A percentile compares a stretch with the other conserved stretches of the same genome.
Conservation (phyloP, 2,113 vertebrate genomes). For the Calonectris borealis region DNA sequence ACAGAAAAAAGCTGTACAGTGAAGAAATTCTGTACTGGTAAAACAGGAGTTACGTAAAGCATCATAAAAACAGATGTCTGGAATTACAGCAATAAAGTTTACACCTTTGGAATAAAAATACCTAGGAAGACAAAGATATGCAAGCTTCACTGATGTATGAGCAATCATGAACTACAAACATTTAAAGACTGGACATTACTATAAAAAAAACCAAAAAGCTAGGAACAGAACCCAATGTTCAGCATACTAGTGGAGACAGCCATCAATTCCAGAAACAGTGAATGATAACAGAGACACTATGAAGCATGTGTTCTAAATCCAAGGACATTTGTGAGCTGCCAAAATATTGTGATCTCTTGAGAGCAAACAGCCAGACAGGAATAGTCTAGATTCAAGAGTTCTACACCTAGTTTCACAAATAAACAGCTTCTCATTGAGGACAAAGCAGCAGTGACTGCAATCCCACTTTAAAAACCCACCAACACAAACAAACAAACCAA, state of each 20-base stretch:
- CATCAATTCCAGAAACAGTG: background rate
- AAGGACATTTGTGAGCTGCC: background rate
- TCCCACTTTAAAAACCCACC: background rate
- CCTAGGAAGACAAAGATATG: background rate
- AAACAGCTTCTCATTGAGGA: background rate
- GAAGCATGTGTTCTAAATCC: background rate
- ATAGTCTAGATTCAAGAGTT: background rate
- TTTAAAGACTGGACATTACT: background rate
- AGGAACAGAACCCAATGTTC: background rate
- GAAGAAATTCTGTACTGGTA: background rate
- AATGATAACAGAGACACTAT: background rate
- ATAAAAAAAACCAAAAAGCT: background rate
- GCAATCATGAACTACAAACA: background rate
- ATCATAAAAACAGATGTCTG: background rate
- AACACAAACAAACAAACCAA: background rate
- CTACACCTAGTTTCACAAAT: background rate
- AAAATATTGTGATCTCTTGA: background rate
- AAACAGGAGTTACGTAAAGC: background rate
- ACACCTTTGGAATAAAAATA: background rate
- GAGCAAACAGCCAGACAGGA: background rate
- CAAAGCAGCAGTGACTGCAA: background rate
- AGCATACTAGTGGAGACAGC: background rate
- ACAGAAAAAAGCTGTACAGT: background rate
- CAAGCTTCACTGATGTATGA: background rate
- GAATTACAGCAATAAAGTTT: background rate